phyloP scores from a whole-genome alignment of 2,797 vertebrate genomes.

The Liparis tanakae region DNA sequence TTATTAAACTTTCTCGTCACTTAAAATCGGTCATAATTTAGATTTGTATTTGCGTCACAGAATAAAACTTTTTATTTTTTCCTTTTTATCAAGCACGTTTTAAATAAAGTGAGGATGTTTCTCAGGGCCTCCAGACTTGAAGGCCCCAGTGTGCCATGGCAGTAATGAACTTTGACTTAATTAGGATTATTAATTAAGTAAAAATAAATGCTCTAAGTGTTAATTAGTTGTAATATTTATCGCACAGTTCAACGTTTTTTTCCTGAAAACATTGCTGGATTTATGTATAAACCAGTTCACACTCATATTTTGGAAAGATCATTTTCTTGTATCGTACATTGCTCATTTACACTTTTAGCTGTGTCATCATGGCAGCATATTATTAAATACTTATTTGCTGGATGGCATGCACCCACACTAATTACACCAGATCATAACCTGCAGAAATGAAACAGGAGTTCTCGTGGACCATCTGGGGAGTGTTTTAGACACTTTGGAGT shows the following conservation, averaged over 20 bases:
- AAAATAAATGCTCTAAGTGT: slow-evolving; percentile 9
- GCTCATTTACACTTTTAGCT: background rate
- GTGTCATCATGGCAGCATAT: slow-evolving; percentile 12
- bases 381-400: slow-evolving; percentile 31
- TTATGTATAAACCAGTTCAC: background rate
- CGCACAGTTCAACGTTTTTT: slow-evolving; percentile 10
- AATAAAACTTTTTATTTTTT: background rate
- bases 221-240: slow-evolving; percentile 39
- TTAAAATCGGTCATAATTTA: background rate
- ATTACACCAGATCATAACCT: slow-evolving; percentile 45
- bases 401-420: slow-evolving; percentile 28
- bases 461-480: slow-evolving; percentile 61
- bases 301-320: background rate
- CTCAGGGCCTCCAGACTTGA: slow-evolving; percentile 41
- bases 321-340: background rate
- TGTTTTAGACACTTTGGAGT: slow-evolving; percentile 40
- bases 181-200: slow-evolving; percentile 56
- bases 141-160: slow-evolving; percentile 40
- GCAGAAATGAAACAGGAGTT: slow-evolving; percentile 57
- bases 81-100: background rate
- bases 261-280: background rate
- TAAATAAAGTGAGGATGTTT: background rate
- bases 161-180: slow-evolving; percentile 66
- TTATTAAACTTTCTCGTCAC: background rate
- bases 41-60: background rate